Conservation (phyloP, 2,888 invertebrate species). For the Tupiocoris notatus region DNA sequence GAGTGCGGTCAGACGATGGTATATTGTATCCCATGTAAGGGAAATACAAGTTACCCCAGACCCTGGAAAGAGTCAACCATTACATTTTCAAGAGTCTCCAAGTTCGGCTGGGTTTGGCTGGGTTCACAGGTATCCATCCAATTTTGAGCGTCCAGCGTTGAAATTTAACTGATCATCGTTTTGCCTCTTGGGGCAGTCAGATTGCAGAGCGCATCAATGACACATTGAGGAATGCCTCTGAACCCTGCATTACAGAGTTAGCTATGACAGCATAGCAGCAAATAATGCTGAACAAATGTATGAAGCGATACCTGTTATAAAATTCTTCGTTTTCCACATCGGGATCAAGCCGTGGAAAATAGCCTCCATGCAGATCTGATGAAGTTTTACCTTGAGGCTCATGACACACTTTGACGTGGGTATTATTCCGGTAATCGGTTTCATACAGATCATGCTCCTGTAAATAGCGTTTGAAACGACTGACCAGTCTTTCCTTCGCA, state of each 20-base stretch:
- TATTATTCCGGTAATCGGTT: constrained; percentile 4
- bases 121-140: too few relatives aligned
- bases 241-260: too few relatives aligned
- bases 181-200: too few relatives aligned
- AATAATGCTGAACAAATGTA: too few relatives aligned
- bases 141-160: too few relatives aligned
- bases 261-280: too few relatives aligned
- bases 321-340: constrained; percentile 31
- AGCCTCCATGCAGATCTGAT: constrained; percentile 11
- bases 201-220: too few relatives aligned
- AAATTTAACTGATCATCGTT: too few relatives aligned
- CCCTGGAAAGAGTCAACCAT: constrained; percentile 5
- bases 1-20: neutral
- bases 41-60: constrained; percentile 22
- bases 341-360: constrained; percentile 21
- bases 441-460: constrained; percentile 8
- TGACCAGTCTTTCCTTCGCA: neutral
- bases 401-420: constrained; percentile 27
- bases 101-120: too few relatives aligned
- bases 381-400: constrained; percentile 2
- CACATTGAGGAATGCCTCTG: too few relatives aligned
- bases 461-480: constrained; percentile 26
- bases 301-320: constrained; percentile 32
- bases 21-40: constrained; percentile 26
- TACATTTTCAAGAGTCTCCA: too few relatives aligned